A percentile compares a stretch with the other conserved stretches of the same genome.
Evolutionary conservation across 1,140 invertebrate genomes (phyloP).

Genomic region (Drosophila nebulosa): DNA sequence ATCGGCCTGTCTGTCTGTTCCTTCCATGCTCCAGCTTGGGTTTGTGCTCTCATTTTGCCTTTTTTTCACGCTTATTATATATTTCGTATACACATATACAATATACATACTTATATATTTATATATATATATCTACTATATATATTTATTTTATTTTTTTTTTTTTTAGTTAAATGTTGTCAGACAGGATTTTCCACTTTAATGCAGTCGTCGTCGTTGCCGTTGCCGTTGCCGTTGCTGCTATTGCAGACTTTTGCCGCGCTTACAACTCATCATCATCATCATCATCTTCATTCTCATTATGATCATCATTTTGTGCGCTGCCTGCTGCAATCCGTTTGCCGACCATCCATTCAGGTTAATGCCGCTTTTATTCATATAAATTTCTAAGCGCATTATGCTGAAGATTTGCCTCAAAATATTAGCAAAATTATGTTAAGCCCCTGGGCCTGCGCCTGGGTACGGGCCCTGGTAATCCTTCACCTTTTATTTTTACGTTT

Average conservation of each 20-base stretch:
- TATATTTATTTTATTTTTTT: slow-evolving; percentile 42
- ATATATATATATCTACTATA: not conserved
- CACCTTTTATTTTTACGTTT: not conserved
- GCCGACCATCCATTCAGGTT: slow-evolving; percentile 51
- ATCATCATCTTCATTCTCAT: slow-evolving; percentile 20
- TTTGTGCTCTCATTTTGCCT: slow-evolving; percentile 69
- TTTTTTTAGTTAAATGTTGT: slow-evolving; percentile 64
- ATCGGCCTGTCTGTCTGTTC: slow-evolving; percentile 27
- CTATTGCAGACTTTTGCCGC: slow-evolving; percentile 46
- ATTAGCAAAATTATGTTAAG: slow-evolving; percentile 70
- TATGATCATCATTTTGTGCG: slow-evolving; percentile 16
- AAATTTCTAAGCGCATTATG: slow-evolving; percentile 71
- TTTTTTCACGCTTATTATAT: slow-evolving; percentile 76
- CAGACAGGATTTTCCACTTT: slow-evolving; percentile 77
- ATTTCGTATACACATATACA: slow-evolving; percentile 46
- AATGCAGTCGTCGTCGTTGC: slow-evolving; percentile 53
- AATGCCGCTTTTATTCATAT: slow-evolving; percentile 66
- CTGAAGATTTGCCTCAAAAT: slow-evolving; percentile 45
- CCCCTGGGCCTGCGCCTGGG: slow-evolving; percentile 14
- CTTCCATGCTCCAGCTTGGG: slow-evolving; percentile 13
- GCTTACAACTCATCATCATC: slow-evolving; percentile 61
- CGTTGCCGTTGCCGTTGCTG: not conserved
- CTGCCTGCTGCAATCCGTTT: slow-evolving; percentile 32
- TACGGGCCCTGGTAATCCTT: slow-evolving; percentile 32
- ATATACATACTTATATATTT: slow-evolving; percentile 12